Base-by-base conservation (phyloP, 2,888 invertebrate species). In the Taphrorychus bicolor region DNA sequence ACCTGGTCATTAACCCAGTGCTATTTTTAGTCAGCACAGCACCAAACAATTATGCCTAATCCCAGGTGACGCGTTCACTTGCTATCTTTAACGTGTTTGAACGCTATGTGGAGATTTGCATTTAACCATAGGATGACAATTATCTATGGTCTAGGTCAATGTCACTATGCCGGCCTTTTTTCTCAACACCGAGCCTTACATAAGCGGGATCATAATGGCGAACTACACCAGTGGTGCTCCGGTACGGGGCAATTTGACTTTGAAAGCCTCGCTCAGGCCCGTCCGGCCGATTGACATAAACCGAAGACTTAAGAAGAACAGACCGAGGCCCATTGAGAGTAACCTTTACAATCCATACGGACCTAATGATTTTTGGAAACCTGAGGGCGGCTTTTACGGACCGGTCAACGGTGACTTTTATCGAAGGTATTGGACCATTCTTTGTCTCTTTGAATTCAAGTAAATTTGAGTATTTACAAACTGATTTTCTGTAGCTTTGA, bases 151-250 rank as follows among this genome's bases (percentile, higher is more conserved):
- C 58, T 53, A 75, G 75, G 94, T 96, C 0, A 97, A 97, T 82
- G 95, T 98, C 0, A 96, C 95, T 0, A 95, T 97, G 91, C 94
- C 97, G 0, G 92, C 96, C 0, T 96, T 95, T 82, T 93, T 97
- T 84, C 92, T 96, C 81, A 93, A 92, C 76, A 91, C 91, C 18
- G 95, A 95, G 75, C 88, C 86, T 7, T 95, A 85, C 77, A 89
- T 98, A 77, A 87, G 90, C 77, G 98, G 97, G 0, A 88, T 90
- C 0, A 88, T 98, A 1, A 92, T 94, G 88, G 97, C 97, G 0
- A 98, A 98, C 87, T 97, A 96, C 79, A 97, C 97, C 0, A 95
- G 94, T 67, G 97, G 97, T 0, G 92, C 91, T 21, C 95, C 97
- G 0, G 95, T 96, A 0, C 85, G 85, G 32, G 97, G 97, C 5